phyloP scores from a whole-genome alignment of 2,888 invertebrate species.

The Dromius quadrimaculatus region DNA sequence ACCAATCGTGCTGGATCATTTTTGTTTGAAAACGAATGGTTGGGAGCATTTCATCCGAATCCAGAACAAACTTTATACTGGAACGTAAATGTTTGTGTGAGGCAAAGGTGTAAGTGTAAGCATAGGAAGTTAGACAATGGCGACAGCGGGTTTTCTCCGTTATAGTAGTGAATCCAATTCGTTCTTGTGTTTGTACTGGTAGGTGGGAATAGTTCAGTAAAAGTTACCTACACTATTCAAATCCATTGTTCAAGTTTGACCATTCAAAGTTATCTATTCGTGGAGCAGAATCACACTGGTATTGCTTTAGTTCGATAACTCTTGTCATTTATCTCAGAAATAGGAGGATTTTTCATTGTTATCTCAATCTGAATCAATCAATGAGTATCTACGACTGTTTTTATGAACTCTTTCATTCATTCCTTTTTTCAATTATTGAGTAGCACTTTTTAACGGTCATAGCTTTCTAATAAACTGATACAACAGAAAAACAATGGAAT shows the following conservation, averaged over 20 bases:
- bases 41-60: neutral
- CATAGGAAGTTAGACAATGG: neutral
- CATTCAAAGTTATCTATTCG: conserved; percentile 48
- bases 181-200: neutral
- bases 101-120: neutral
- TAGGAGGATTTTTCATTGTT: conserved; percentile 29
- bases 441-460: no score
- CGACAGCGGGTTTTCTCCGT: neutral
- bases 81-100: no score
- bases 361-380: conserved; percentile 24
- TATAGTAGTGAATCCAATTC: neutral
- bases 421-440: no score
- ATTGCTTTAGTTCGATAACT: conserved; percentile 49
- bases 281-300: conserved; percentile 32
- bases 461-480: no score
- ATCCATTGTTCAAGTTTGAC: conserved; percentile 50
- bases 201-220: conserved; percentile 43
- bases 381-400: no score
- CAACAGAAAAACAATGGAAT: no score
- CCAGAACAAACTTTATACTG: no score
- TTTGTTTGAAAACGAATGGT: no score
- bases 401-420: no score
- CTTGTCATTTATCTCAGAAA: conserved; percentile 37
- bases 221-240: conserved; percentile 46
- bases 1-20: no score